Evolutionary conservation across 2,888 invertebrate genomes (phyloP), one percentile per base, ranked within the genome.

Genomic region (Diaphora mendica): DNA sequence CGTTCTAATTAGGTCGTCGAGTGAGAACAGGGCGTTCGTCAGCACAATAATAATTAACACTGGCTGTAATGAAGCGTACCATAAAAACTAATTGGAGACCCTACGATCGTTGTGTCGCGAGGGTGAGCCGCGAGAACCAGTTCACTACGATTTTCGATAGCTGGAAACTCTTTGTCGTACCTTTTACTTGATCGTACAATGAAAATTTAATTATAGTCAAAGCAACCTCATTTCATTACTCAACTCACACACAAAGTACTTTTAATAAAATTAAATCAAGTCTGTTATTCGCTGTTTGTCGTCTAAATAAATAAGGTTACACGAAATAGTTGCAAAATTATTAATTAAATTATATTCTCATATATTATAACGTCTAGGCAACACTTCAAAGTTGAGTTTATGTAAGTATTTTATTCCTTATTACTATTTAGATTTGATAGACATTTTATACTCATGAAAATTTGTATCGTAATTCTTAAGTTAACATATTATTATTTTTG

Each of bases 11-110:
- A 95, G 94, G 94, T 94, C 93, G 94, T 93, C 90, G 93, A 94
- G 92, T 93, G 93, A 92, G 93, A 92, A 92, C 91, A 91, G 91
- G 92, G 93, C 92, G 92, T 93, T 94, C 94, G 93, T 93, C 92
- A 93, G 93, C 94, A 93, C 94, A 94, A 94, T 94, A 94, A 95
- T 95, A 95, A 95, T 95, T 94, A 95, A 94, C 94, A 94, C 94
- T 92, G 94, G 89, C 90, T 92, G 94, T 95, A 95, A 95, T 95
- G 94, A 94, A 95, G 93, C 94, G 91, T 90, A 89, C 90, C 89
- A 92, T 95, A 94, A 95, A 95, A 95, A 95, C 95, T 95, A 95
- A 95, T 95, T 95, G 94, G 95, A 89, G 90, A 87, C 91, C 90
- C 91, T 91, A 91, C 91, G 89, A 90, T 86, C 84, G 88, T 84